These are phyloP conservation scores for Eudyptes chrysolophus DNA, from an alignment of 2,113 vertebrate genomes.

Conservation along the genomic window DNA sequence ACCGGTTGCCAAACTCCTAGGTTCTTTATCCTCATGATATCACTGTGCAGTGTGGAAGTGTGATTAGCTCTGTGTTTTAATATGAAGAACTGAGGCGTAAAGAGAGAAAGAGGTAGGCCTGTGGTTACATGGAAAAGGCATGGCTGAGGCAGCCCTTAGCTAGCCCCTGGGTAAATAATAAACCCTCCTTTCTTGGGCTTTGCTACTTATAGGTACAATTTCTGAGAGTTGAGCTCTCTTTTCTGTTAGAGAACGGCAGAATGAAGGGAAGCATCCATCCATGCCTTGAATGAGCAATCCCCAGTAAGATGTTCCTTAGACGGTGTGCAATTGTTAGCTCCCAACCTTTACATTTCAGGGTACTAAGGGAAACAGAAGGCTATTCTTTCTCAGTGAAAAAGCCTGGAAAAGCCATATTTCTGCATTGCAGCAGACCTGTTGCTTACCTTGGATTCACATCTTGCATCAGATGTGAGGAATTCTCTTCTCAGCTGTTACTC, in stretches of 20 bases:
- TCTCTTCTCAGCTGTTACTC: conserved; percentile 12
- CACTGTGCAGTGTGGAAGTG: not conserved
- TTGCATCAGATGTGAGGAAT: not conserved
- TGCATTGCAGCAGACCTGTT: not conserved
- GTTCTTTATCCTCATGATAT: not conserved
- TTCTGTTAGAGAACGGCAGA: not conserved
- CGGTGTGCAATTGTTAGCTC: not conserved
- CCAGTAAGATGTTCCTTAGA: not conserved
- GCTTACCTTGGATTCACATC: conserved; percentile 8
- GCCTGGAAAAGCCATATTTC: not conserved
- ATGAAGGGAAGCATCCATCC: not conserved
- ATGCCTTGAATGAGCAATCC: not conserved
- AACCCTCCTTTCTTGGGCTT: not conserved
- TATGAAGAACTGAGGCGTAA: not conserved
- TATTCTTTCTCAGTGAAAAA: not conserved
- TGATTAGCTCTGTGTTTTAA: not conserved
- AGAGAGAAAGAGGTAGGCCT: not conserved
- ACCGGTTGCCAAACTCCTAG: not conserved
- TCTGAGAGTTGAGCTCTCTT: not conserved
- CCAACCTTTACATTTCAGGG: not conserved
- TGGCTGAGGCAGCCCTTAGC: not conserved
- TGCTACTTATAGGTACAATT: not conserved
- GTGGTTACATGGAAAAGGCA: not conserved
- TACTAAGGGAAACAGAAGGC: not conserved
- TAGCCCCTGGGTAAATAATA: not conserved